phyloP scores from a whole-genome alignment of 35 echinoderm and acorn worm species.

The Apostichopus californicus region DNA sequence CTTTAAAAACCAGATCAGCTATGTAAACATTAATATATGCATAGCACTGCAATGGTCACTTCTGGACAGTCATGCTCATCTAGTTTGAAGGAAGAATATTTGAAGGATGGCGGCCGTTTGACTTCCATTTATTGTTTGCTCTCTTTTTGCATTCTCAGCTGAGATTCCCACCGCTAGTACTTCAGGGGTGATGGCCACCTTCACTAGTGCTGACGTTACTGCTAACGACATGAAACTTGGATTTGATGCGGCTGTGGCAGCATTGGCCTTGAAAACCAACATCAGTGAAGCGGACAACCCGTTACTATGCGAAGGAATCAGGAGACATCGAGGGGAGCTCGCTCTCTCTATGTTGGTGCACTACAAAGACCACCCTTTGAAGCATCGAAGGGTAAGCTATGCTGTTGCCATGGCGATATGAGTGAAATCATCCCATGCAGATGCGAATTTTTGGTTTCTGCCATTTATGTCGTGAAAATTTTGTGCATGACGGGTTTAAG shows the following conservation, averaged over 20 bases:
- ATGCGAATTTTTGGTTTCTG: too few relatives aligned
- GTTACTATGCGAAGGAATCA: slow-evolving; percentile 87
- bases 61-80: too few relatives aligned
- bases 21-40: too few relatives aligned
- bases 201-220: slow-evolving; percentile 60
- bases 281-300: slow-evolving; percentile 91
- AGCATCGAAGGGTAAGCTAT: slow-evolving; percentile 75
- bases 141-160: slow-evolving; percentile 39
- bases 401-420: neutral
- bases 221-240: slow-evolving; percentile 81
- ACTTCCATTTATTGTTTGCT: too few relatives aligned
- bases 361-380: slow-evolving; percentile 88
- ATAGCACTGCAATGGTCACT: too few relatives aligned
- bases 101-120: too few relatives aligned
- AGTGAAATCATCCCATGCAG: neutral
- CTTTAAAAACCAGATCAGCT: too few relatives aligned
- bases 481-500: too few relatives aligned
- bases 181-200: slow-evolving; percentile 39
- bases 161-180: slow-evolving; percentile 48
- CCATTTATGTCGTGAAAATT: too few relatives aligned
- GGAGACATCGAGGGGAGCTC: slow-evolving; percentile 84
- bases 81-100: too few relatives aligned
- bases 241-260: slow-evolving; percentile 86
- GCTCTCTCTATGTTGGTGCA: slow-evolving; percentile 72
- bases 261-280: slow-evolving; percentile 84